Evolutionary conservation across 2,888 invertebrate genomes (phyloP).

Genomic region (Periphyllus acericola): DNA sequence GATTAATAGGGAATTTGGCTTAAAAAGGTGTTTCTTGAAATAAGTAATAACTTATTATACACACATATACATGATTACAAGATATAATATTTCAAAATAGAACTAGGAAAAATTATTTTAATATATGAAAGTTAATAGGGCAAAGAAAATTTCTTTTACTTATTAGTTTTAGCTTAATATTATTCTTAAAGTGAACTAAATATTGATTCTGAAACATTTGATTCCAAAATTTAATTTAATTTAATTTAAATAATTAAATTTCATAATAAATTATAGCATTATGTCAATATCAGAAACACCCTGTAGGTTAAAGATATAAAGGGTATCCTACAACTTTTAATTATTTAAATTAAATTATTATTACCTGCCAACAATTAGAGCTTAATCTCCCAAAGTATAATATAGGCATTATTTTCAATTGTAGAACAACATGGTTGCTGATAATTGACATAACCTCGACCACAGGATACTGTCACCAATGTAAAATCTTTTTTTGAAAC

Average conservation of each 20-base stretch:
- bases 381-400: slow-evolving; percentile 90
- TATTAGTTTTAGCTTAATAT: neutral
- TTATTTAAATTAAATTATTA: slow-evolving; percentile 20
- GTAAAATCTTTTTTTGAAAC: slow-evolving; percentile 68
- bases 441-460: slow-evolving; percentile 89
- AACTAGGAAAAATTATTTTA: neutral
- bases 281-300: slow-evolving; percentile 38
- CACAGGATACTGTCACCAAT: slow-evolving; percentile 86
- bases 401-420: slow-evolving; percentile 76
- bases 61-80: neutral
- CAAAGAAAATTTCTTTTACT: neutral
- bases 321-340: slow-evolving; percentile 18
- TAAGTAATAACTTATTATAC: neutral
- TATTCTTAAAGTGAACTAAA: neutral
- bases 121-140: neutral
- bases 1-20: slow-evolving; percentile 24
- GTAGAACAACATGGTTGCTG: slow-evolving; percentile 77
- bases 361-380: slow-evolving; percentile 68
- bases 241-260: neutral
- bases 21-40: slow-evolving; percentile 43
- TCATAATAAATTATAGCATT: neutral
- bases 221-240: neutral
- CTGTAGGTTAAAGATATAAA: neutral
- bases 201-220: neutral
- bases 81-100: neutral